A percentile compares a stretch with the other conserved stretches of the same genome.
phyloP scores from a whole-genome alignment of 2,113 vertebrate species.

The Hippoglossus stenolepis region DNA sequence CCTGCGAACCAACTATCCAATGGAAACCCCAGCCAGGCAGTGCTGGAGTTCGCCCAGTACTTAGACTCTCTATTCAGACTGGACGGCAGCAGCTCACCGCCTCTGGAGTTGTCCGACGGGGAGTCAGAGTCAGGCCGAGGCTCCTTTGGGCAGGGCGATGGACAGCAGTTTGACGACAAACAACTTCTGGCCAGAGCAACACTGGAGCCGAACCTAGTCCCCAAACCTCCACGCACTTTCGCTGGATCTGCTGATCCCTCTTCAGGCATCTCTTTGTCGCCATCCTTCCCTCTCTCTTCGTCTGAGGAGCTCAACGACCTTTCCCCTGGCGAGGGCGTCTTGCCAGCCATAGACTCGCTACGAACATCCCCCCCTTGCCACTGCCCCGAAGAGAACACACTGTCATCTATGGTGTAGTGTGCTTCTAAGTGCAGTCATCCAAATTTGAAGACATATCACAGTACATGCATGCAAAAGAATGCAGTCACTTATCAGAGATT shows the following conservation, averaged over 20 bases:
- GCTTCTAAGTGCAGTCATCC: slow-evolving; percentile 50
- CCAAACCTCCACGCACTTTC: slow-evolving; percentile 95
- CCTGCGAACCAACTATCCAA: slow-evolving; percentile 84
- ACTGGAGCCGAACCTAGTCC: slow-evolving; percentile 95
- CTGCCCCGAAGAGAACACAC: slow-evolving; percentile 84
- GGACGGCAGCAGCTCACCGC: slow-evolving; percentile 93
- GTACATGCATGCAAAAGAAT: slow-evolving; percentile 81
- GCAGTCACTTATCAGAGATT: slow-evolving; percentile 72
- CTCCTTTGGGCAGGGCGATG: slow-evolving; percentile 86
- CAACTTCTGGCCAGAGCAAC: slow-evolving; percentile 94
- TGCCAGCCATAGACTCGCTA: slow-evolving; percentile 85
- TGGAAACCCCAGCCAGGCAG: slow-evolving; percentile 95
- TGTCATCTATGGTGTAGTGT: slow-evolving; percentile 82
- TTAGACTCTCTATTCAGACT: slow-evolving; percentile 97
- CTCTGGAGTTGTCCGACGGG: slow-evolving; percentile 90
- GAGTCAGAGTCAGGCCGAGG: slow-evolving; percentile 84
- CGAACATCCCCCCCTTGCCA: slow-evolving; percentile 91
- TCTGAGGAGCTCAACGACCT: slow-evolving; percentile 97
- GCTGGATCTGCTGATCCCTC: slow-evolving; percentile 95
- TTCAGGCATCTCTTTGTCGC: slow-evolving; percentile 96
- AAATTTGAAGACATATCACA: slow-evolving; percentile 75
- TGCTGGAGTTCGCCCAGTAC: slow-evolving; percentile 97
- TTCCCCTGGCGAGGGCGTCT: slow-evolving; percentile 88
- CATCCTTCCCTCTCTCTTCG: slow-evolving; percentile 96
- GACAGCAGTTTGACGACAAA: slow-evolving; percentile 85